These are phyloP conservation scores for Cactoblastis cactorum DNA, from an alignment of 2,888 invertebrate species.

Conservation along the genomic window DNA sequence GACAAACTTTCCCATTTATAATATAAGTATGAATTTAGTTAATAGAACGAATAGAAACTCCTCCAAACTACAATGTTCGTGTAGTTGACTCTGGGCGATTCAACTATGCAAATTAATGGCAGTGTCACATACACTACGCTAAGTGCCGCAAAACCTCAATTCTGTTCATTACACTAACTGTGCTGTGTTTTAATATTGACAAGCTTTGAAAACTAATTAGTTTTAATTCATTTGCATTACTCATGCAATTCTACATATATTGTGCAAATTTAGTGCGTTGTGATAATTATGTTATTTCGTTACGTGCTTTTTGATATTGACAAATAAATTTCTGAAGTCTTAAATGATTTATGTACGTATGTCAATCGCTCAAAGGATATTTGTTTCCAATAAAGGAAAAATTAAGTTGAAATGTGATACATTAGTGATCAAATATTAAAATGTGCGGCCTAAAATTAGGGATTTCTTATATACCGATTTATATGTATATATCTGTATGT, in stretches of 20 bases:
- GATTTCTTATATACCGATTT: no score
- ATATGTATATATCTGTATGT: no score
- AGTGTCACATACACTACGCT: conserved; percentile 33
- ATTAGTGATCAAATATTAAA: no score
- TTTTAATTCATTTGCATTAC: background rate
- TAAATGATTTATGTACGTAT: no score
- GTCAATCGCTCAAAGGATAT: no score
- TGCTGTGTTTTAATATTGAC: background rate
- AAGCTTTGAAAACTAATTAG: conserved; percentile 1
- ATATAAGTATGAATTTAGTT: background rate
- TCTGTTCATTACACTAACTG: conserved; percentile 24
- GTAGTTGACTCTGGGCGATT: conserved; percentile 31
- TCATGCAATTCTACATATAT: no score
- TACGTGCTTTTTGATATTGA: no score
- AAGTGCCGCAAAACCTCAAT: conserved; percentile 37
- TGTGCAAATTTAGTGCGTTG: background rate
- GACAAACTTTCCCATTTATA: background rate
- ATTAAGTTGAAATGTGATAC: no score
- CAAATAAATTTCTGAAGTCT: no score
- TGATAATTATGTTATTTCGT: background rate
- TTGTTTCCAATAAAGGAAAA: no score
- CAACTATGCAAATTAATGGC: conserved; percentile 62
- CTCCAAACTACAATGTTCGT: conserved; percentile 1
- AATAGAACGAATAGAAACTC: background rate
- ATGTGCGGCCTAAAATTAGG: no score